Base-by-base conservation (phyloP, 2,113 vertebrate genomes). In the Scophthalmus maximus region DNA sequence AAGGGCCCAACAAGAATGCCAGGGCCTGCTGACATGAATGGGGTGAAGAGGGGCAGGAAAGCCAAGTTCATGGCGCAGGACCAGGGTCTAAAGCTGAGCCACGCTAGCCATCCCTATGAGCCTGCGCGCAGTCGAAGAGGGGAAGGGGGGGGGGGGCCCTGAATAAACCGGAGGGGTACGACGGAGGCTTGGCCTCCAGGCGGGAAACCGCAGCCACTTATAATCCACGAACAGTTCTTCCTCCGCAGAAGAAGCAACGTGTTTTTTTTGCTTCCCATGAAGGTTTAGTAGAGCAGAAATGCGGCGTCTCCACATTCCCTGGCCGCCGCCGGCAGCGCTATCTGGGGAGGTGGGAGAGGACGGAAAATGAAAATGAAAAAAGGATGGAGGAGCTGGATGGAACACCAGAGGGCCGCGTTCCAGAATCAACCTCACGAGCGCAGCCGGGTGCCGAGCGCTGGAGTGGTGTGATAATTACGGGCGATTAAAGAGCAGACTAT, bases 31-130 rank as follows among this genome's bases (percentile, higher is more conserved):
- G 85, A 88, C 87, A 88, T 84, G 87, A 87, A 89, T 84, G 84
- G 81, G 81, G 78, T 79, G 81, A 78, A 86, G 86, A 84, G 79
- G 70, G 80, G 86, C 79, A 80, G 75, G 60, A 89, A 90, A 91
- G 89, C 89, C 85, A 89, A 89, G 87, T 90, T 87, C 70, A 81
- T 42, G 86, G 82, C 78, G 26, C 67, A 76, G 84, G 74, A 86
- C 81, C 70, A 56, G 78, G 76, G 76, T 77, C 84, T 82, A 84
- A 89, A 89, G 84, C 84, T 77, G 84, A 70, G 81, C 76, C 73
- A 83, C 71, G 64, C 82, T 57, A 78, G 80, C 85, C 78, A 71
- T 74, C 86, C 87, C 81, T 82, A 74, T 91, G 89, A 89, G 81
- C 52, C 67, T 58, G 42, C 40, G 27, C 12, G 50, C 81, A 82